Conservation (phyloP, 37 sponge, comb jelly and placozoan genomes). For the Mnemiopsis leidyi region DNA sequence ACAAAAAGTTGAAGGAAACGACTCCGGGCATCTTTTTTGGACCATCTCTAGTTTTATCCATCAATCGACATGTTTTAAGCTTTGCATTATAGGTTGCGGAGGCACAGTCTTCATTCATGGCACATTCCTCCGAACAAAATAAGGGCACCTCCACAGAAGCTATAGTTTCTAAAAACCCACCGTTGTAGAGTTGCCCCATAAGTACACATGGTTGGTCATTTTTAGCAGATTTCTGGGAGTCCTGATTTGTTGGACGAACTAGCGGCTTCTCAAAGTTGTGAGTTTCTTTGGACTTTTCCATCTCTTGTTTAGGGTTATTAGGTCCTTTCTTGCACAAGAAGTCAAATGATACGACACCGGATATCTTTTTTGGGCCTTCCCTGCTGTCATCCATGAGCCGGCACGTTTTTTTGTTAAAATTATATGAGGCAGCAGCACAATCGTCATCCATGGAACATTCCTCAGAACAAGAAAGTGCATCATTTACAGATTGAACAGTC, state of each 20-base stretch:
- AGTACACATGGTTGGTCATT: neutral
- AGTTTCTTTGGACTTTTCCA: neutral
- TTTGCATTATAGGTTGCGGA: neutral
- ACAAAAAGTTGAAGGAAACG: neutral
- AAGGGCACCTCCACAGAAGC: neutral
- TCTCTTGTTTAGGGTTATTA: neutral
- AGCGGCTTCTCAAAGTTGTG: neutral
- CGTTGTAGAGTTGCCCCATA: neutral
- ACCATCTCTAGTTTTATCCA: neutral
- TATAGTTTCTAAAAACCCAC: neutral
- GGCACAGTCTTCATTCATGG: slow-evolving; percentile 17
- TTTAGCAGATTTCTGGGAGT: neutral
- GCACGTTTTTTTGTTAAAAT: neutral
- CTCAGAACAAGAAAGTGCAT: neutral
- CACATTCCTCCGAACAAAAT: slow-evolving; percentile 5
- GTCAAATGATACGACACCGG: neutral
- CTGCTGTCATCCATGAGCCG: neutral
- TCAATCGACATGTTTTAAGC: neutral
- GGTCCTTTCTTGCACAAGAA: neutral
- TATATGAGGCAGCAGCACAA: neutral
- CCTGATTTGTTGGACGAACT: neutral
- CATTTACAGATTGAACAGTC: neutral
- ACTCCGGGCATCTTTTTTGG: neutral
- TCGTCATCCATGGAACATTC: neutral
- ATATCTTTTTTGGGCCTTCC: slow-evolving; percentile 4